A percentile compares a stretch with the other conserved stretches of the same genome.
Conservation (phyloP, 2,113 vertebrate species). For the Siphamia tubifer region DNA sequence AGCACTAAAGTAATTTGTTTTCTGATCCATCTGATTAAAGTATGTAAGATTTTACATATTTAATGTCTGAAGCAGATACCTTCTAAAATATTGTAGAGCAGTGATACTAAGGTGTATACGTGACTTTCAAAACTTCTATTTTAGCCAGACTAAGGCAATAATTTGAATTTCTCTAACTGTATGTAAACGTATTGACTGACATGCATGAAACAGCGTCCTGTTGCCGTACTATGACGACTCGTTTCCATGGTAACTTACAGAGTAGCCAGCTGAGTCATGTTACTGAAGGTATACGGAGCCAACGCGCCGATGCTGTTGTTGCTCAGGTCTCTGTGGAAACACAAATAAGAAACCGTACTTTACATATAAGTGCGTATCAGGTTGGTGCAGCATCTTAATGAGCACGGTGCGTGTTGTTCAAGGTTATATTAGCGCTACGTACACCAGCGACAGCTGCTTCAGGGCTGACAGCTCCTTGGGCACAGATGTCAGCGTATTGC, state of each 20-base stretch:
- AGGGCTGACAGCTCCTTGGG: slow-evolving; percentile 89
- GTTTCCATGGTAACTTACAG: slow-evolving; percentile 86
- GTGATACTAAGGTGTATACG: no score
- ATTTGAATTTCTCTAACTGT: no score
- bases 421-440: slow-evolving; percentile 46
- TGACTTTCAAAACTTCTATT: no score
- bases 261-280: slow-evolving; percentile 92
- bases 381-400: not conserved
- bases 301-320: slow-evolving; percentile 96
- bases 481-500: slow-evolving; percentile 91
- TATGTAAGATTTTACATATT: no score
- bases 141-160: no score
- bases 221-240: not conserved
- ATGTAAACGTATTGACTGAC: not conserved
- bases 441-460: slow-evolving; percentile 82
- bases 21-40: no score
- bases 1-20: no score
- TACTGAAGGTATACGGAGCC: slow-evolving; percentile 91
- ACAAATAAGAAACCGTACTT: not conserved
- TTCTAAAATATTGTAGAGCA: no score
- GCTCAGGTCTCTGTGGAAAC: slow-evolving; percentile 88
- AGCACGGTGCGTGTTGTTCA: not conserved
- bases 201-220: not conserved
- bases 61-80: no score
- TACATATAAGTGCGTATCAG: not conserved